Conservation (phyloP, 2,888 invertebrate genomes). For the Lydus trimaculatus region DNA sequence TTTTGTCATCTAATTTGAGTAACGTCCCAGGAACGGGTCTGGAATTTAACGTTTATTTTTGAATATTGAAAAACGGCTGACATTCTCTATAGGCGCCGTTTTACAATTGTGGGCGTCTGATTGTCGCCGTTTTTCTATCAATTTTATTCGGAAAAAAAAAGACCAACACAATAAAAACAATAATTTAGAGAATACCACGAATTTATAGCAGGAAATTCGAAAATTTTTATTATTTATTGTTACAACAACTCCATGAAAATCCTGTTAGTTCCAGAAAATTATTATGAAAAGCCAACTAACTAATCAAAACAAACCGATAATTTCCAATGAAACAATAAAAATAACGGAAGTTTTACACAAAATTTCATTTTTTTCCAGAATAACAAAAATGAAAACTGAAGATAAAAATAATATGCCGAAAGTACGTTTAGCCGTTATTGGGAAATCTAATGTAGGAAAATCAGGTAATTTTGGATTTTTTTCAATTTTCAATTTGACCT, state of each 20-base stretch:
- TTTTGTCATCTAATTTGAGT: neutral
- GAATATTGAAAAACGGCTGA: slow-evolving; percentile 14
- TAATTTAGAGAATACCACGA: neutral
- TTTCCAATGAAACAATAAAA: slow-evolving; percentile 9
- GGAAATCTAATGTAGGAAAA: slow-evolving; percentile 81
- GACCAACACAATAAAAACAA: neutral
- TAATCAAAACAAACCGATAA: neutral
- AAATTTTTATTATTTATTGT: neutral
- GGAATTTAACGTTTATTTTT: slow-evolving; percentile 20
- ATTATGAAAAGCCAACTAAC: neutral
- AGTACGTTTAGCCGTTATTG: slow-evolving; percentile 77
- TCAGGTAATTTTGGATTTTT: slow-evolving; percentile 67
- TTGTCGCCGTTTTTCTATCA: slow-evolving; percentile 21
- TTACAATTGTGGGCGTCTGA: slow-evolving; percentile 25
- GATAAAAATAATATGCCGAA: slow-evolving; percentile 72
- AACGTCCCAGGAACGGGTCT: neutral
- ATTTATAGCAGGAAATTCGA: neutral
- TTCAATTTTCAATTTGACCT: neutral
- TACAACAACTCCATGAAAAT: neutral
- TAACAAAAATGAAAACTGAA: slow-evolving; percentile 66
- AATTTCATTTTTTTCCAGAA: slow-evolving; percentile 40
- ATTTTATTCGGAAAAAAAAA: slow-evolving; percentile 4
- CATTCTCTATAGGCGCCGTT: slow-evolving; percentile 26
- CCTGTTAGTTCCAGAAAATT: too few relatives aligned
- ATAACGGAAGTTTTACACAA: slow-evolving; percentile 5